Evolutionary conservation across 2,888 invertebrate genomes (phyloP).

Genomic region (Sipunculus nudus): DNA sequence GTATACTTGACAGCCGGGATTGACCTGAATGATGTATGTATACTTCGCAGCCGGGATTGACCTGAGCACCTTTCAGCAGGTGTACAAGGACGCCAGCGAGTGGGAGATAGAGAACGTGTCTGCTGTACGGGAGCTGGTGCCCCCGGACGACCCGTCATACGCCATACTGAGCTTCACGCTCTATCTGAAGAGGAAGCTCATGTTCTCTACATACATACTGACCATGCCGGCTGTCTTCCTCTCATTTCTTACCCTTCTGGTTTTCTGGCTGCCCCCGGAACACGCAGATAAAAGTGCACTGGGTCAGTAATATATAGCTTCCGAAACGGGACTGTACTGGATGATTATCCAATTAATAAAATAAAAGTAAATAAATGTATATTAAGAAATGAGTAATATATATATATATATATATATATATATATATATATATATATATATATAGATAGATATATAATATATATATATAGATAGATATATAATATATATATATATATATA

Average conservation of each 20-base stretch:
- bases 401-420: too few species aligned
- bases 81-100: conserved; percentile 27
- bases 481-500: too few species aligned
- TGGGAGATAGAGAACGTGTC: conserved; percentile 26
- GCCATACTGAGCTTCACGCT: conserved; percentile 22
- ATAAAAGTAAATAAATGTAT: too few species aligned
- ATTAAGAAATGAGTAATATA: too few species aligned
- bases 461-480: too few species aligned
- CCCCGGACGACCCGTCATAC: conserved; percentile 12
- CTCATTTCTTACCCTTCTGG: conserved; percentile 28
- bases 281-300: conserved; percentile 28
- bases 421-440: too few species aligned
- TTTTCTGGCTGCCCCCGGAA: conserved; percentile 33
- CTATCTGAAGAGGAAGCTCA: conserved; percentile 22
- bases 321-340: too few species aligned
- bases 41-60: conserved; percentile 25
- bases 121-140: conserved; percentile 15
- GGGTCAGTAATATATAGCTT: conserved; percentile 8
- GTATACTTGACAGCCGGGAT: too few species aligned
- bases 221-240: conserved; percentile 34
- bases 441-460: too few species aligned
- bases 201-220: conserved; percentile 33
- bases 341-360: too few species aligned
- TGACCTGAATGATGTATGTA: too few species aligned
- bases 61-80: conserved; percentile 25